These are phyloP conservation scores for Tenualosa ilisha DNA, from an alignment of 2,797 vertebrate species.

Conservation along the genomic window DNA sequence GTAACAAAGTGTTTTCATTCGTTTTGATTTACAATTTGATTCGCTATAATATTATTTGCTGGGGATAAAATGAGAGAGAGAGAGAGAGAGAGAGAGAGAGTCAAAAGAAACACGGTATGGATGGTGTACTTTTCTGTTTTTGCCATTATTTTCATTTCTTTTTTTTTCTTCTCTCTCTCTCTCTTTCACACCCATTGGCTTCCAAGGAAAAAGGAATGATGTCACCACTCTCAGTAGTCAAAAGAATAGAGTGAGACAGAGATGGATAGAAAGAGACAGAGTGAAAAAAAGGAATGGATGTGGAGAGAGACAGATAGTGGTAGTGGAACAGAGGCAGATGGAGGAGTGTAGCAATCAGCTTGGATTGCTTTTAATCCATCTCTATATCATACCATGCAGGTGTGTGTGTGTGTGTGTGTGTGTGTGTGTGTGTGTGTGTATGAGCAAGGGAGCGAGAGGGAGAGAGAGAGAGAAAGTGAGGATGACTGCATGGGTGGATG, in stretches of 20 bases:
- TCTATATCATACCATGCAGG: not conserved
- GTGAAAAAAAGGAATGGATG: slow-evolving; percentile 38
- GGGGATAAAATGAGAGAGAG: not conserved
- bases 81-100: no score
- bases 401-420: slow-evolving; percentile 10
- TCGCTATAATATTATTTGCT: not conserved
- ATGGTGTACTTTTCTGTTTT: not conserved
- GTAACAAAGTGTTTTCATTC: not conserved
- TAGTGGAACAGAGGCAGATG: slow-evolving; percentile 14
- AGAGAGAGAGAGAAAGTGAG: no score
- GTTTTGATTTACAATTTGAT: not conserved
- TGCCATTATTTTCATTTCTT: not conserved
- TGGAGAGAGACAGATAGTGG: not conserved
- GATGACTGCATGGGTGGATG: not conserved
- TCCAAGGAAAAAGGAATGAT: not conserved
- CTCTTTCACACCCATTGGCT: not conserved
- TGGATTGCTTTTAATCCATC: not conserved
- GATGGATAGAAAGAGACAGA: slow-evolving; percentile 31
- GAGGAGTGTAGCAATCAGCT: not conserved
- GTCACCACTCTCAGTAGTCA: not conserved
- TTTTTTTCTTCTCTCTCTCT: not conserved
- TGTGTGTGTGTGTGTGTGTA: not conserved
- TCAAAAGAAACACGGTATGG: not conserved
- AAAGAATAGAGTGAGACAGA: not conserved
- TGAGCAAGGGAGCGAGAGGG: not conserved